phyloP scores from a whole-genome alignment of 2,888 invertebrate species.

The Prosopocoilus inquinatus region DNA sequence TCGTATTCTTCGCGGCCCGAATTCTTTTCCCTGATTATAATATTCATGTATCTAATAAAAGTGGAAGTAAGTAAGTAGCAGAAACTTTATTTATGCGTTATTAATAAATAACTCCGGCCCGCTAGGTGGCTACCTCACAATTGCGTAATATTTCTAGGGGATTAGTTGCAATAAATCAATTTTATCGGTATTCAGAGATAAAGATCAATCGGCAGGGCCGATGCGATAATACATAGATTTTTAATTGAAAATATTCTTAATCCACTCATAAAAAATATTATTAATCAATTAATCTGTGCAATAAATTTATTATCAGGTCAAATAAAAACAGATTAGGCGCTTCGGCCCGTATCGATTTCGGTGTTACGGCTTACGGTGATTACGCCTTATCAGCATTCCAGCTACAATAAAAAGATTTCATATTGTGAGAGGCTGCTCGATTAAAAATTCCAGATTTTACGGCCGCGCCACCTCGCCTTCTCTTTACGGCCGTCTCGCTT shows the following conservation, averaged over 20 bases:
- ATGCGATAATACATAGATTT: constrained; percentile 8
- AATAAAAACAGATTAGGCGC: constrained; percentile 22
- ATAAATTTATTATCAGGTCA: constrained; percentile 21
- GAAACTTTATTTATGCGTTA: no score
- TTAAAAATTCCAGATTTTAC: constrained; percentile 23
- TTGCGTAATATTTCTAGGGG: constrained; percentile 10
- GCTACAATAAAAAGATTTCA: constrained; percentile 20
- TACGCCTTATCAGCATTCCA: constrained; percentile 13
- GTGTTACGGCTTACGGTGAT: background rate
- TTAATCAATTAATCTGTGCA: constrained; percentile 25
- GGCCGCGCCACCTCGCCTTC: constrained; percentile 6
- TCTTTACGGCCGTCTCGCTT: background rate
- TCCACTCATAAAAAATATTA: constrained; percentile 19
- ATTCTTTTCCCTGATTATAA: no score
- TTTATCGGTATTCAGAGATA: constrained; percentile 14
- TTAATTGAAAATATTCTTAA: constrained; percentile 19
- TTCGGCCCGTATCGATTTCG: background rate
- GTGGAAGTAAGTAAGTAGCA: no score
- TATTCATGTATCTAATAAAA: no score
- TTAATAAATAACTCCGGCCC: no score
- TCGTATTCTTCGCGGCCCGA: no score
- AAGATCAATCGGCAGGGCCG: constrained; percentile 13
- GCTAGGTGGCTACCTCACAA: constrained; percentile 7
- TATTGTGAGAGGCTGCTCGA: constrained; percentile 7
- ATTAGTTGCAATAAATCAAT: constrained; percentile 19